Evolutionary conservation across 2,797 vertebrate species (phyloP).

Genomic region (Nannoperca obscura): DNA sequence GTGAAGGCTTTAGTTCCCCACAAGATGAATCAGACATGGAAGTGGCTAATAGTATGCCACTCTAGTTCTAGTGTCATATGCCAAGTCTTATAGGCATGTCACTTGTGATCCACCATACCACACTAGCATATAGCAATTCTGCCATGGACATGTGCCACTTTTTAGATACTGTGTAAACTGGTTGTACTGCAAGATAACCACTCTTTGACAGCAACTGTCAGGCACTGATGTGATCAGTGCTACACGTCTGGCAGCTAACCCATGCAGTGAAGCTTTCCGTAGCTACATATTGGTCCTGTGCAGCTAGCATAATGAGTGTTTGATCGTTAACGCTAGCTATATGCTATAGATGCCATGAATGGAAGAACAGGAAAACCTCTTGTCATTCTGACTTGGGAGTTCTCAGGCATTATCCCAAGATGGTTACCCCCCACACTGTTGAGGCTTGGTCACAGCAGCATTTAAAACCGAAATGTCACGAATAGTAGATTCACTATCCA

Average conservation of each 20-base stretch:
- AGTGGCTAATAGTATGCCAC: background rate
- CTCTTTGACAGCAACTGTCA: background rate
- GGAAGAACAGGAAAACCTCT: background rate
- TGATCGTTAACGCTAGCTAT: background rate
- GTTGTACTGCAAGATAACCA: background rate
- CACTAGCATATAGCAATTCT: background rate
- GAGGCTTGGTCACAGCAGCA: too few species aligned
- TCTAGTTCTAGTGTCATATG: background rate
- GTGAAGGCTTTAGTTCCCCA: background rate
- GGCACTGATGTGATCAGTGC: background rate
- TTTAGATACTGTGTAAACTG: background rate
- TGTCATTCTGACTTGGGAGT: background rate
- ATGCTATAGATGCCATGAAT: background rate
- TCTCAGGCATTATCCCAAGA: background rate
- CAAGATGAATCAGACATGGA: constrained; percentile 7
- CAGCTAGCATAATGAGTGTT: background rate
- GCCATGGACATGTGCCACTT: background rate
- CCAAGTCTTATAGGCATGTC: background rate
- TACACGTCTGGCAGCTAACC: background rate
- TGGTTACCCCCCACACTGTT: too few species aligned
- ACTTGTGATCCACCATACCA: background rate
- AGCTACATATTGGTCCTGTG: background rate
- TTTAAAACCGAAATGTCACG: background rate
- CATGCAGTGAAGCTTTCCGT: background rate
- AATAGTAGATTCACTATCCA: background rate